These are phyloP conservation scores for Aleiodes testaceus DNA, from an alignment of 2,888 invertebrate species.

Conservation along the genomic window DNA sequence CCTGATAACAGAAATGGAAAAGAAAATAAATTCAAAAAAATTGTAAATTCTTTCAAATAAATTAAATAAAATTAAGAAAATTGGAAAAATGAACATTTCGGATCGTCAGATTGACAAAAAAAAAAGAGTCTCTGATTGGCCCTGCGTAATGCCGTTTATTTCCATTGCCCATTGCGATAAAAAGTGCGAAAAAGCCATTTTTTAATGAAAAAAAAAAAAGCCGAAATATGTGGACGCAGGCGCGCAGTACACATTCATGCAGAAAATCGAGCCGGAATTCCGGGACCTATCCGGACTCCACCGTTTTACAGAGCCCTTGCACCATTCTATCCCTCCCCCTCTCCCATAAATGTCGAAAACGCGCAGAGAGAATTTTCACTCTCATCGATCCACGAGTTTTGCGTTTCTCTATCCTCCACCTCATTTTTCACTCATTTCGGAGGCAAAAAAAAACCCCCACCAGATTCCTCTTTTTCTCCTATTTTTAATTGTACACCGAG, in stretches of 20 bases:
- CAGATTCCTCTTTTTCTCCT: conserved; percentile 3
- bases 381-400: conserved; percentile 19
- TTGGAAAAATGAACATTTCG: conserved; percentile 40
- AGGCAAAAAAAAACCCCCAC: neutral
- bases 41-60: no score
- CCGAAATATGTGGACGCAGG: conserved; percentile 49
- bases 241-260: conserved; percentile 53
- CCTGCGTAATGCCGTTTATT: conserved; percentile 23
- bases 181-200: neutral
- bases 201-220: conserved; percentile 45
- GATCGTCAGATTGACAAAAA: conserved; percentile 42
- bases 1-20: no score
- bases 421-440: conserved; percentile 24
- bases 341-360: conserved; percentile 23
- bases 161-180: conserved; percentile 17
- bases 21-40: no score
- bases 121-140: conserved; percentile 4
- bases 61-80: no score
- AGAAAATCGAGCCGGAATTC: conserved; percentile 64
- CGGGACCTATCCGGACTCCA: conserved; percentile 48
- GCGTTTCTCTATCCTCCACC: conserved; percentile 14
- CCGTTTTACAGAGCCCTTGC: neutral
- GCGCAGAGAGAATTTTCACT: conserved; percentile 32
- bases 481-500: conserved; percentile 2
- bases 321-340: neutral